phyloP scores from a whole-genome alignment of 2,113 vertebrate genomes.

The Dolichallabes microphthalmus region DNA sequence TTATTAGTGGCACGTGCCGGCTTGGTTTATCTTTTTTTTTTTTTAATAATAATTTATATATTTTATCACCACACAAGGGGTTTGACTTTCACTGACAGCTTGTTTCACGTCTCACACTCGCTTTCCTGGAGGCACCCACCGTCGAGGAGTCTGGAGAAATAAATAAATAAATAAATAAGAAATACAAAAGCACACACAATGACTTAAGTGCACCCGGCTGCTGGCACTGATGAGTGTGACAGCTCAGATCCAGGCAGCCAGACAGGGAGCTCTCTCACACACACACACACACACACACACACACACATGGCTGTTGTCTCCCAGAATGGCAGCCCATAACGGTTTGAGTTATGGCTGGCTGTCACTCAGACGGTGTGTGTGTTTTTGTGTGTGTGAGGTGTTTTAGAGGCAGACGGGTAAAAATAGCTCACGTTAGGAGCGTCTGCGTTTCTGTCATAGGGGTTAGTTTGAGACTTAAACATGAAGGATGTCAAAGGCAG shows the following conservation, averaged over 20 bases:
- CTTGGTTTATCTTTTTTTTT: slow-evolving; percentile 41
- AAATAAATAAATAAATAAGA: slow-evolving; percentile 35
- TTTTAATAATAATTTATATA: background rate
- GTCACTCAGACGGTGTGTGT: slow-evolving; percentile 46
- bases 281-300: background rate
- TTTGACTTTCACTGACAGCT: slow-evolving; percentile 59
- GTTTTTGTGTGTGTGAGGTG: slow-evolving; percentile 1
- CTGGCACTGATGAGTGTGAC: slow-evolving; percentile 53
- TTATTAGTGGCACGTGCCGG: slow-evolving; percentile 48
- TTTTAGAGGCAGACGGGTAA: slow-evolving; percentile 43
- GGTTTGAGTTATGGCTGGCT: slow-evolving; percentile 58
- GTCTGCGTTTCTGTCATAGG: slow-evolving; percentile 43
- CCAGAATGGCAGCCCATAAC: slow-evolving; percentile 55
- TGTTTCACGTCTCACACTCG: slow-evolving; percentile 63
- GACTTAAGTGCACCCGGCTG: slow-evolving; percentile 49
- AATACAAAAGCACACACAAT: slow-evolving; percentile 21
- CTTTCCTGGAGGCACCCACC: slow-evolving; percentile 61
- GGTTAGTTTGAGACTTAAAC: slow-evolving; percentile 43
- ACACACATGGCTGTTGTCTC: slow-evolving; percentile 47
- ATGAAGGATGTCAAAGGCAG: slow-evolving; percentile 41
- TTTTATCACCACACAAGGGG: slow-evolving; percentile 22
- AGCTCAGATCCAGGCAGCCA: slow-evolving; percentile 34
- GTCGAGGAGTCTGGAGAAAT: slow-evolving; percentile 53
- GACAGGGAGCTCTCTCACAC: slow-evolving; percentile 6
- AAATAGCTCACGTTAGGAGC: slow-evolving; percentile 46